Evolutionary conservation across 1,140 invertebrate species (phyloP).

Genomic region (Oryctes rhinoceros): DNA sequence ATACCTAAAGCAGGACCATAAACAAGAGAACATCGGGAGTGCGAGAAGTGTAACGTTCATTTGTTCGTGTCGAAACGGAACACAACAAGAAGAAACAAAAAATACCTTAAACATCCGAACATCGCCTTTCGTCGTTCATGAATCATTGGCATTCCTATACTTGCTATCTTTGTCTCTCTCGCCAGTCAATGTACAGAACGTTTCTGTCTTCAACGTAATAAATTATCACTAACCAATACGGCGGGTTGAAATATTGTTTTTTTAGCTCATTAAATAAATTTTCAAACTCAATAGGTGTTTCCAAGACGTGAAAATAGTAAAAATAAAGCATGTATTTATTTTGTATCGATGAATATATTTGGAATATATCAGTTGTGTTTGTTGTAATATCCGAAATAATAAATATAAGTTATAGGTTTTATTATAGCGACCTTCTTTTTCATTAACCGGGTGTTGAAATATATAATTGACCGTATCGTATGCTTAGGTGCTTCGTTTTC

Average conservation of each 20-base stretch:
- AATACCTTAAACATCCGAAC: slow-evolving; percentile 57
- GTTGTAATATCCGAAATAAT: slow-evolving; percentile 45
- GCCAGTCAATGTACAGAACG: slow-evolving; percentile 11
- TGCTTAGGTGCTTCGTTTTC: slow-evolving; percentile 31
- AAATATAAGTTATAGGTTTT: slow-evolving; percentile 42
- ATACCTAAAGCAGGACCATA: slow-evolving; percentile 41
- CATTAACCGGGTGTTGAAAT: slow-evolving; percentile 39
- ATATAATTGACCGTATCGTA: slow-evolving; percentile 38
- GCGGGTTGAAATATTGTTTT: slow-evolving; percentile 49
- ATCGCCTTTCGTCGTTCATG: slow-evolving; percentile 59
- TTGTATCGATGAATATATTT: slow-evolving; percentile 45
- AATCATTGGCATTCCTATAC: slow-evolving; percentile 57
- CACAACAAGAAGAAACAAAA: slow-evolving; percentile 58
- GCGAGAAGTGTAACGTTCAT: slow-evolving; percentile 59
- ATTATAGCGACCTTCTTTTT: slow-evolving; percentile 37
- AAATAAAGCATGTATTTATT: slow-evolving; percentile 43
- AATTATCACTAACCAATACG: slow-evolving; percentile 49
- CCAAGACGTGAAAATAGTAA: slow-evolving; percentile 46
- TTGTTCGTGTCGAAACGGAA: slow-evolving; percentile 59
- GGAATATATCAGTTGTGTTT: slow-evolving; percentile 45
- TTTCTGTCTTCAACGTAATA: slow-evolving; percentile 44
- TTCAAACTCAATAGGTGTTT: slow-evolving; percentile 49
- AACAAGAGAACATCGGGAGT: slow-evolving; percentile 50
- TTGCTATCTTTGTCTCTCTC: slow-evolving; percentile 46
- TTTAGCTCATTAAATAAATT: slow-evolving; percentile 51